Base-by-base conservation (phyloP, 2,888 invertebrate genomes). In the Ashinkailepas kermadecensis region DNA sequence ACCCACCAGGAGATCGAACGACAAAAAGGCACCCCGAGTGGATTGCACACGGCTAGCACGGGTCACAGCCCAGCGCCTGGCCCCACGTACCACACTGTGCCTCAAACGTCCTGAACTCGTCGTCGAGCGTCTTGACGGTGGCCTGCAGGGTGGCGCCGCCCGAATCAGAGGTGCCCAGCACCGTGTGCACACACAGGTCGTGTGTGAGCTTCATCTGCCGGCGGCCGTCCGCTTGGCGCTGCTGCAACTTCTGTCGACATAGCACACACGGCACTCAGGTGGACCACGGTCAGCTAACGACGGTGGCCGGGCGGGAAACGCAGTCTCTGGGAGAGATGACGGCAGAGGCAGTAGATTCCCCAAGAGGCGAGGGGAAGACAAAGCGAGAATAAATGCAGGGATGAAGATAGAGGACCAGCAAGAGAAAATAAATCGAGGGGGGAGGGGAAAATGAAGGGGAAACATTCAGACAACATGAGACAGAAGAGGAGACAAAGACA, bases 91-190 rank as follows among this genome's bases (percentile, higher is more conserved):
- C 84, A 57, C 87, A 84, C 67, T 92, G 91, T 81, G 89, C 89
- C 78, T 93, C 89, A 86, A 93, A 91, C 85, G 92, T 92, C 80
- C 91, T 91, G 83, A 94, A 89, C 81, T 91, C 91, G 10, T 90
- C 90, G 85, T 92, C 91, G 81, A 95, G 87, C 83, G 91, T 91
- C 67, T 91, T 90, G 78, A 95, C 90, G 88, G 95, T 95, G 83
- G 92, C 90, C 85, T 92, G 91, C 7, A 95, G 90, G 15, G 91
- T 89, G 82, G 92, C 91, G 84, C 92, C 92, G 13, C 96, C 96
- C 86, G 92, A 91, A 79, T 92, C 91, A 0, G 95, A 93, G 0
- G 97, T 97, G 84, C 93, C 94, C 84, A 86, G 85, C 84, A 87
- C 86, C 6, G 88, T 87, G 74, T 85, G 83, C 65, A 86, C 86